phyloP scores from a whole-genome alignment of 2,797 vertebrate species.

The Pipistrellus kuhlii region DNA sequence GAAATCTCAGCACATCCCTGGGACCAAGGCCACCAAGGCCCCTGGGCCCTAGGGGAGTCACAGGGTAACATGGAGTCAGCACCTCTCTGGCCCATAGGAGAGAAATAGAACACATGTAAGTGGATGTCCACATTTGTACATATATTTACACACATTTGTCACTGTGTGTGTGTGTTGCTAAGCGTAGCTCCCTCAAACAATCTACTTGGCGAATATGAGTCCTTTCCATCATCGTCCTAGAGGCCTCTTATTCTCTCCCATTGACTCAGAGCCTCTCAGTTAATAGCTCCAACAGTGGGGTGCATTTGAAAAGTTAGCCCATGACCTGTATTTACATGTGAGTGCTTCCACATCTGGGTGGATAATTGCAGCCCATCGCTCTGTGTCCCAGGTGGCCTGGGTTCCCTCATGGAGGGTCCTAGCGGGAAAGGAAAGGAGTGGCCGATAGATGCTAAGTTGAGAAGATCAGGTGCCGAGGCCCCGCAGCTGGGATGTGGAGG shows the following conservation, averaged over 20 bases:
- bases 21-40: neutral
- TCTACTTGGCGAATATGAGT: neutral
- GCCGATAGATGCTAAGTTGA: neutral
- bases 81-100: neutral
- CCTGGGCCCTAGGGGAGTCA: neutral
- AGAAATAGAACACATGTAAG: neutral
- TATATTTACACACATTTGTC: neutral
- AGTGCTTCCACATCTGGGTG: neutral
- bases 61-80: neutral
- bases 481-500: neutral
- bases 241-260: neutral
- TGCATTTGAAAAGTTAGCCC: neutral
- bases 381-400: neutral
- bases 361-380: neutral
- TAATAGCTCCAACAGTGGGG: neutral
- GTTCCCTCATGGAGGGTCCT: neutral
- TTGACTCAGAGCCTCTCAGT: neutral
- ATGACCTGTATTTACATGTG: neutral
- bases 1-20: neutral
- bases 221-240: neutral
- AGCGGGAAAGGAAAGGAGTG: accelerated
- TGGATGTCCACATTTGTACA: neutral
- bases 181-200: neutral
- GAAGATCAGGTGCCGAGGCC: neutral
- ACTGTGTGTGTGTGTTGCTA: neutral